These are phyloP conservation scores for Callyntrura sp. DNA, from an alignment of 2,888 invertebrate species.

Conservation along the genomic window DNA sequence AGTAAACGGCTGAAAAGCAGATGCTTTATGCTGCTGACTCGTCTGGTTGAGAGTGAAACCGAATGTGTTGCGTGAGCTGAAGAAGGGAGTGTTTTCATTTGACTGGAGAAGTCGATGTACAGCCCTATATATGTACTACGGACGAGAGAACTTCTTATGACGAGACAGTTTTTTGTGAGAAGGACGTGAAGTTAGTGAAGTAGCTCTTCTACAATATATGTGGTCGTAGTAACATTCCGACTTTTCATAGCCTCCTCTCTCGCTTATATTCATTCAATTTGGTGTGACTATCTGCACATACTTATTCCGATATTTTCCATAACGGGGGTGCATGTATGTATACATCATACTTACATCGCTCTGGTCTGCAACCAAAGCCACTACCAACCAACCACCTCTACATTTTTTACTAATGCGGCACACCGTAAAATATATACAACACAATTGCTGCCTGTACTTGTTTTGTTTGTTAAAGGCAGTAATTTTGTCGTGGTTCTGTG, in stretches of 20 bases:
- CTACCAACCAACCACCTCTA: neutral
- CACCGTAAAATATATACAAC: neutral
- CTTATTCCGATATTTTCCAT: no score
- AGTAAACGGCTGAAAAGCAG: neutral
- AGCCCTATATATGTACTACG: slow-evolving; percentile 66
- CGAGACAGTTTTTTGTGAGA: neutral
- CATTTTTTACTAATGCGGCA: neutral
- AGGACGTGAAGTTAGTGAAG: neutral
- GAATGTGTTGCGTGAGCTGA: slow-evolving; percentile 52
- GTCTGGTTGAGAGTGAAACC: slow-evolving; percentile 7
- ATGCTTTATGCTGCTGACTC: neutral
- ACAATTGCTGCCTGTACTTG: neutral
- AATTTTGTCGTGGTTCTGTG: neutral
- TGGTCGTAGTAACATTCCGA: neutral
- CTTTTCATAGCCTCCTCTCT: neutral
- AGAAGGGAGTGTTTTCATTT: slow-evolving; percentile 64
- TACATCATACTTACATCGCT: no score
- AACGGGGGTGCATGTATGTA: no score
- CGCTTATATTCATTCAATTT: neutral
- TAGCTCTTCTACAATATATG: neutral
- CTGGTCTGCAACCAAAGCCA: no score
- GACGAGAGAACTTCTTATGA: neutral
- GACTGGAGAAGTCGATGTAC: slow-evolving; percentile 70
- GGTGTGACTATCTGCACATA: no score
- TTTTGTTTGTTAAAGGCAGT: slow-evolving; percentile 19